phyloP scores from a whole-genome alignment of 1,140 invertebrate genomes.

The Trichonephila inaurata region DNA sequence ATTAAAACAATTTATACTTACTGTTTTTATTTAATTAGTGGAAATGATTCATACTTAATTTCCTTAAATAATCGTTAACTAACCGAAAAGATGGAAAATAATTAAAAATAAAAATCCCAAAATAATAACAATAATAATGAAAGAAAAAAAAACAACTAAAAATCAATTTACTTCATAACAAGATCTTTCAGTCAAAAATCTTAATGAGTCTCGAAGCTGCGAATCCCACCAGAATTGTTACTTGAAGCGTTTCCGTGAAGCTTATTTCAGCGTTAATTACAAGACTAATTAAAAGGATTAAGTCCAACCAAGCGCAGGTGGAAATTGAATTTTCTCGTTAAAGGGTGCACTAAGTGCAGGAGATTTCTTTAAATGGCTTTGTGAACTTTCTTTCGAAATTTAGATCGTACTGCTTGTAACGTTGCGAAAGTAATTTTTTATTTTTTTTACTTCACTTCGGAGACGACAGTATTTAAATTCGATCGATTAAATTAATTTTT shows the following conservation, averaged over 20 bases:
- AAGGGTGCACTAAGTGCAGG: not conserved
- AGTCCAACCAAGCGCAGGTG: conserved; percentile 55
- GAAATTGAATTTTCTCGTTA: conserved; percentile 72
- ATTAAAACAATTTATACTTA: not conserved
- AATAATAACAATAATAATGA: not conserved
- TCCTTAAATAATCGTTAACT: not conserved
- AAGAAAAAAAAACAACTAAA: not conserved
- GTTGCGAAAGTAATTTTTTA: not conserved
- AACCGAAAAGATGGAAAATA: not conserved
- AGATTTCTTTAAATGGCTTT: conserved; percentile 38
- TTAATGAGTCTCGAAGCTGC: conserved; percentile 3
- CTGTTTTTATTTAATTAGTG: not conserved
- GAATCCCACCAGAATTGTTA: conserved; percentile 40
- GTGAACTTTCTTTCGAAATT: not conserved
- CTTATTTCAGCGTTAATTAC: conserved; percentile 65
- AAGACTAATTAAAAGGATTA: conserved; percentile 65
- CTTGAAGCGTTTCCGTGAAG: conserved; percentile 27
- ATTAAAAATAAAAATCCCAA: not conserved
- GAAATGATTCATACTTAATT: conserved; percentile 23
- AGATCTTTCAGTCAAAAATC: conserved; percentile 32
- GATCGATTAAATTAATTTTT: not conserved
- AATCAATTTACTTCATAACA: conserved; percentile 43
- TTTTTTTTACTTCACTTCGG: not conserved
- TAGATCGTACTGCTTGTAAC: not conserved
- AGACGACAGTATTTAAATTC: not conserved